A percentile compares a stretch with the other conserved stretches of the same genome.
These are phyloP conservation scores for Micronycteris hirsuta DNA, from an alignment of 2,113 vertebrate genomes.

Conservation along the genomic window DNA sequence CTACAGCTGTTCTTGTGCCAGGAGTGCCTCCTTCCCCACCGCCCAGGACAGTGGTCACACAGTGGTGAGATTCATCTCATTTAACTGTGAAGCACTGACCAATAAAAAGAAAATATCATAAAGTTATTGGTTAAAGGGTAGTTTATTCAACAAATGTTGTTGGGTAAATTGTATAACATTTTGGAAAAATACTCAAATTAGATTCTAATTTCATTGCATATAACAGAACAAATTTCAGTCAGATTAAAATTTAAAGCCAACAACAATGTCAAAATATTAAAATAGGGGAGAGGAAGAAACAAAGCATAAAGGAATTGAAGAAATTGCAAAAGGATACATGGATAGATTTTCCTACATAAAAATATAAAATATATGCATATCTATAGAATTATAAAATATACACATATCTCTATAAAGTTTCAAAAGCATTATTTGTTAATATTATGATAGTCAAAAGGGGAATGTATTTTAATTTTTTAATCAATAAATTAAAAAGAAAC, in stretches of 20 bases:
- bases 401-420: background rate
- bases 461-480: conserved; percentile 2
- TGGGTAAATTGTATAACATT: background rate
- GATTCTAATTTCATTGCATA: background rate
- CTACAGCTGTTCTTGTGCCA: background rate
- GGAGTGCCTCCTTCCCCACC: background rate
- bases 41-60: background rate
- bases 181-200: background rate
- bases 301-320: background rate
- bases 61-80: background rate
- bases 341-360: background rate
- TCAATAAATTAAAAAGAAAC: background rate
- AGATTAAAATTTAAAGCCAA: background rate
- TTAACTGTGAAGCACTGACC: background rate
- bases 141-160: background rate
- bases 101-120: background rate
- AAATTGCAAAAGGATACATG: conserved; percentile 23
- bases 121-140: background rate
- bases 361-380: background rate
- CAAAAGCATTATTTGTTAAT: background rate
- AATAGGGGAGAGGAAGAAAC: background rate
- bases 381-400: background rate
- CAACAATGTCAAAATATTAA: conserved; percentile 3
- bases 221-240: background rate
- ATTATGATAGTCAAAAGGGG: background rate